Evolutionary conservation across 1,140 invertebrate genomes (phyloP).

Genomic region (Scaptomyza graminum): DNA sequence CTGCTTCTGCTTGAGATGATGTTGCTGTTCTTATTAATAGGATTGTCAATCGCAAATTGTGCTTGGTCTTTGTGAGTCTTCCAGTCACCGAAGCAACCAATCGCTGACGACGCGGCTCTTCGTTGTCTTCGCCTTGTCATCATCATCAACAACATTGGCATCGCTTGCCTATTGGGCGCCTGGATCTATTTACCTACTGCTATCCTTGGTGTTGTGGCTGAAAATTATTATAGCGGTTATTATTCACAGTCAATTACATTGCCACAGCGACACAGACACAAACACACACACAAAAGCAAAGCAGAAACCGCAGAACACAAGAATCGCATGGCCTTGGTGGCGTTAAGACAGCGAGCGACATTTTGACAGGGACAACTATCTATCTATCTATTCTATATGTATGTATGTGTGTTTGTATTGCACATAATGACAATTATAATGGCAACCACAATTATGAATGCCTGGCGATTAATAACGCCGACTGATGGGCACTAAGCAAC

Average conservation of each 20-base stretch:
- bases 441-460: slow-evolving; percentile 80
- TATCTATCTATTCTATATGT: slow-evolving; percentile 33
- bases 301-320: slow-evolving; percentile 27
- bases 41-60: slow-evolving; percentile 81
- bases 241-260: slow-evolving; percentile 83
- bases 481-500: slow-evolving; percentile 35
- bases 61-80: slow-evolving; percentile 44
- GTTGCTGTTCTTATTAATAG: slow-evolving; percentile 74
- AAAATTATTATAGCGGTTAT: slow-evolving; percentile 83
- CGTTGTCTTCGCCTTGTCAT: slow-evolving; percentile 41
- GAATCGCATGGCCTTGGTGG: slow-evolving; percentile 41
- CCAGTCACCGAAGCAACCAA: slow-evolving; percentile 19
- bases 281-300: slow-evolving; percentile 30
- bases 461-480: slow-evolving; percentile 77
- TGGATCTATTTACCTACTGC: slow-evolving; percentile 31
- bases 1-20: slow-evolving; percentile 20
- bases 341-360: slow-evolving; percentile 59
- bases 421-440: slow-evolving; percentile 82
- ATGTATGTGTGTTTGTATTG: slow-evolving; percentile 60
- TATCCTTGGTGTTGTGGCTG: slow-evolving; percentile 60
- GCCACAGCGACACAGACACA: slow-evolving; percentile 56
- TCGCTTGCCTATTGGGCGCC: slow-evolving; percentile 42
- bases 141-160: slow-evolving; percentile 73
- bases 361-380: slow-evolving; percentile 77
- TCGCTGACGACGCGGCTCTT: slow-evolving; percentile 11